These are phyloP conservation scores for Microcebus tavaratra DNA, from an alignment of 2,113 vertebrate genomes.

Conservation along the genomic window DNA sequence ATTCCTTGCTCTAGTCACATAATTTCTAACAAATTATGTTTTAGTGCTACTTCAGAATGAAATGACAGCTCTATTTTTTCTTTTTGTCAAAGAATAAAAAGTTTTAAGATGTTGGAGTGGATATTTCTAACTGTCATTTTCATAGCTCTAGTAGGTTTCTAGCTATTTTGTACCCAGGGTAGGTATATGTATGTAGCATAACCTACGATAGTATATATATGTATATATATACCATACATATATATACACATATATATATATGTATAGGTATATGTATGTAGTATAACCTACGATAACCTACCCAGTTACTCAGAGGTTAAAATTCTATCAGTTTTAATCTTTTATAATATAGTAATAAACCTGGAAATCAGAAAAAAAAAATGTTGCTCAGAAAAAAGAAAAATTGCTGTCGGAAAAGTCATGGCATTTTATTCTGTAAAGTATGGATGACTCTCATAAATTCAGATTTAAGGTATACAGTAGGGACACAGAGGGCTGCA, in stretches of 20 bases:
- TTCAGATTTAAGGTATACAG: neutral
- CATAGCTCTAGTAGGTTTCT: neutral
- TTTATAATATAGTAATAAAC: neutral
- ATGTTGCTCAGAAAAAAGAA: neutral
- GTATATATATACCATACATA: too few species aligned
- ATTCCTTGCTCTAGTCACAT: neutral
- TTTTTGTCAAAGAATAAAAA: constrained; percentile 28
- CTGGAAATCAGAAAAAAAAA: neutral
- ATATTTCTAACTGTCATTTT: neutral
- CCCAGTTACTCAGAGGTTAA: neutral
- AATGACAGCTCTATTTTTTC: neutral
- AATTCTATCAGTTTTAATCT: neutral
- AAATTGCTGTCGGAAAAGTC: neutral
- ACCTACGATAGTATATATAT: neutral
- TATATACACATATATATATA: too few species aligned
- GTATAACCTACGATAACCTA: neutral
- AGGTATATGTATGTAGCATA: neutral
- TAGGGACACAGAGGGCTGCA: neutral
- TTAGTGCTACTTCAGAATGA: constrained; percentile 4
- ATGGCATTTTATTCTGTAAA: neutral
- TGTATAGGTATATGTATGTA: neutral
- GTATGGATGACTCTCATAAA: neutral
- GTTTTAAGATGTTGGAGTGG: neutral
- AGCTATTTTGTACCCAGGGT: neutral
- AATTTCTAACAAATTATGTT: neutral